Conservation (phyloP, 2,888 invertebrate species). For the Synanthedon vespiformis region DNA sequence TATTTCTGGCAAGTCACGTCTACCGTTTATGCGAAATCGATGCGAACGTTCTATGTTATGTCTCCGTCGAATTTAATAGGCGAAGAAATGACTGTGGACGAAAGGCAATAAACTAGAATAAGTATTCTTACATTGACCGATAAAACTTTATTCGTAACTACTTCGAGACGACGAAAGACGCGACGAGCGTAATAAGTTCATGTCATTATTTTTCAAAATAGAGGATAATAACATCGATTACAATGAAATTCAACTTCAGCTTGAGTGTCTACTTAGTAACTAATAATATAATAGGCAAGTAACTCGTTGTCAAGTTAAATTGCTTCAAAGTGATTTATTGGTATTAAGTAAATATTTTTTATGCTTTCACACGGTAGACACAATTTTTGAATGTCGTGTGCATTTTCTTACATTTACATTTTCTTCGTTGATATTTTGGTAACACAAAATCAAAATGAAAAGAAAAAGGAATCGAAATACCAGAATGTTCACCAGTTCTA, state of each 20-base stretch:
- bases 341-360: no score
- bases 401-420: no score
- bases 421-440: no score
- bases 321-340: no score
- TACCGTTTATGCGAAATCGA: constrained; percentile 68
- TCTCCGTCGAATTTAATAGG: constrained; percentile 64
- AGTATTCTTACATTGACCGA: constrained; percentile 61
- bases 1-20: constrained; percentile 51
- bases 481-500: no score
- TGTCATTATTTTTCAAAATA: constrained; percentile 18
- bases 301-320: no score
- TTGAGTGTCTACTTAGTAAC: neutral
- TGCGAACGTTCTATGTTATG: constrained; percentile 62
- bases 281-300: no score
- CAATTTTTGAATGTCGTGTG: no score
- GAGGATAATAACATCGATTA: constrained; percentile 18
- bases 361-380: no score
- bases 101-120: constrained; percentile 59
- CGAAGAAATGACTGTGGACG: constrained; percentile 53
- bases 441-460: no score
- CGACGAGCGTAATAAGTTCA: constrained; percentile 15
- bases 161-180: constrained; percentile 15
- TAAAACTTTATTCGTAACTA: constrained; percentile 52
- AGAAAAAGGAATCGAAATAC: no score
- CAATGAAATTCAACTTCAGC: constrained; percentile 15